A percentile compares a stretch with the other conserved stretches of the same genome.
phyloP scores from a whole-genome alignment of 37 sponge, comb jelly and placozoan genomes.

The Cladorhizidae sp. region DNA sequence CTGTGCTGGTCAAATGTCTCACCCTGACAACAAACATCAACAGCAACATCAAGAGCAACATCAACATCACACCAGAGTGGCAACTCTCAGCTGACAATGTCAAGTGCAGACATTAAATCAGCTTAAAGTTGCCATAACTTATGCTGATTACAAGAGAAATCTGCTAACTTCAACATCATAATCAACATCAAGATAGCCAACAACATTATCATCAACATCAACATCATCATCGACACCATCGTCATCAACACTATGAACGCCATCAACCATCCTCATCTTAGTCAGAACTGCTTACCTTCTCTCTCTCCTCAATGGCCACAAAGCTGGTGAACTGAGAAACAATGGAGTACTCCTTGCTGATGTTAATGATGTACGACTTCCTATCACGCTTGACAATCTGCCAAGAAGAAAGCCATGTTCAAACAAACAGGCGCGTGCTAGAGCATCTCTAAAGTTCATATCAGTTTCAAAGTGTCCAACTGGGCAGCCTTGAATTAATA shows the following conservation, averaged over 20 bases:
- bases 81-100: no score
- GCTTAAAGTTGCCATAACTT: no score
- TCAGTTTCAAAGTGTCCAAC: no score
- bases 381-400: slow-evolving; percentile 82
- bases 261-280: not conserved
- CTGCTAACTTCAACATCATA: not conserved
- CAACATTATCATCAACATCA: not conserved
- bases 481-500: no score
- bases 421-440: no score
- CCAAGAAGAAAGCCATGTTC: no score
- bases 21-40: slow-evolving; percentile 29
- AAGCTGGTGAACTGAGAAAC: slow-evolving; percentile 99
- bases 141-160: no score
- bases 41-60: not conserved
- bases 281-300: slow-evolving; percentile 57
- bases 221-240: not conserved
- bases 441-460: no score
- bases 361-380: slow-evolving; percentile 87
- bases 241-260: not conserved
- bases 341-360: slow-evolving; percentile 91
- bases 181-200: not conserved
- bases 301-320: slow-evolving; percentile 96
- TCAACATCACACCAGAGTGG: not conserved
- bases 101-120: no score
- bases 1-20: slow-evolving; percentile 75